These are phyloP conservation scores for Megalonaias nervosa DNA, from an alignment of 1,140 invertebrate species.

Conservation along the genomic window DNA sequence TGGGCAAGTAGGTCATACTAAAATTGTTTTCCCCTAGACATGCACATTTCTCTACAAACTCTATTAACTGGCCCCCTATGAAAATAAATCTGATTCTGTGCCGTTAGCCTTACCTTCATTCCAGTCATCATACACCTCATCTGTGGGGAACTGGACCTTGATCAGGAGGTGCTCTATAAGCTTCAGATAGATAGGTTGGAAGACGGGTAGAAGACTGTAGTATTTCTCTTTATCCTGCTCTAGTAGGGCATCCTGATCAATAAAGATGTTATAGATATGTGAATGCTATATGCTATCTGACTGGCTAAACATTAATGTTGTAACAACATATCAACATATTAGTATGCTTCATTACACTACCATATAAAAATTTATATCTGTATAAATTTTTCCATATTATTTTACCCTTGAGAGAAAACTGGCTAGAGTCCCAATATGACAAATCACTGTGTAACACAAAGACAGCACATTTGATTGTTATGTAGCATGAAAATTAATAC, in stretches of 20 bases:
- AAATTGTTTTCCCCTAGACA: too few relatives aligned
- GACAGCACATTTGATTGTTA: too few relatives aligned
- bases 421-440: too few relatives aligned
- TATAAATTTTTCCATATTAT: too few relatives aligned
- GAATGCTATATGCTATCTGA: not conserved
- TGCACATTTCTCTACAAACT: too few relatives aligned
- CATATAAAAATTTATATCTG: too few relatives aligned
- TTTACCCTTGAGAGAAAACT: too few relatives aligned
- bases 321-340: not conserved
- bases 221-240: slow-evolving; percentile 74
- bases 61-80: not conserved
- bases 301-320: not conserved
- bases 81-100: not conserved
- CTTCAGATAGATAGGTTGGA: slow-evolving; percentile 80
- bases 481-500: too few relatives aligned
- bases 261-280: not conserved
- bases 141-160: slow-evolving; percentile 78
- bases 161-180: slow-evolving; percentile 78
- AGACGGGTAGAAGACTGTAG: slow-evolving; percentile 70
- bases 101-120: slow-evolving; percentile 57
- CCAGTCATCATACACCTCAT: slow-evolving; percentile 69
- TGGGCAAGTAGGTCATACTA: too few relatives aligned
- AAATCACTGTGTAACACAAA: too few relatives aligned
- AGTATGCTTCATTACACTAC: too few relatives aligned
- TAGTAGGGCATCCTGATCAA: slow-evolving; percentile 76